Percentiles rank a stretch among this genome's conserved stretches.
These are phyloP conservation scores for Aspiorhynchus laticeps DNA, from an alignment of 2,113 vertebrate species.

Conservation along the genomic window DNA sequence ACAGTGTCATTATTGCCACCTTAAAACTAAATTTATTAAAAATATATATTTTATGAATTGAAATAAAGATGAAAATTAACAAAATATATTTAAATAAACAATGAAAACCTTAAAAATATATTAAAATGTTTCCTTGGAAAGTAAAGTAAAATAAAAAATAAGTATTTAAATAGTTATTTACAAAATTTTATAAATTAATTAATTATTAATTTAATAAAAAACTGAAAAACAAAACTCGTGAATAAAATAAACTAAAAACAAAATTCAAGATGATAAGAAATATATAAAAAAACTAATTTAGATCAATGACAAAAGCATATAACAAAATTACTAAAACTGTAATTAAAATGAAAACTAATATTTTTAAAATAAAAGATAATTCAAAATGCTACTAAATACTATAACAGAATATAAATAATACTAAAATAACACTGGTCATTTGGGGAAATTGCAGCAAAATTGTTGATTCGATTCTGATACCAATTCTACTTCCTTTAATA, in stretches of 20 bases:
- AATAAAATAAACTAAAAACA: not conserved
- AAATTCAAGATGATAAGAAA: no score
- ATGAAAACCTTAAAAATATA: not conserved
- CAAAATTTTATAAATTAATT: no score
- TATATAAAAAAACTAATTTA: not conserved
- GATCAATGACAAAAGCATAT: not conserved
- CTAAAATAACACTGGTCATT: not conserved
- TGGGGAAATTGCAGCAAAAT: not conserved
- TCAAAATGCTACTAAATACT: not conserved
- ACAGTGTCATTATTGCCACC: not conserved
- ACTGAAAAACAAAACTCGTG: not conserved
- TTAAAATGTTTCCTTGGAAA: not conserved
- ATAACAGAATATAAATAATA: not conserved
- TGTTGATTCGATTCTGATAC: not conserved
- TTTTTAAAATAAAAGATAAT: not conserved
- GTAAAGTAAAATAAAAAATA: not conserved
- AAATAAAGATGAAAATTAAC: not conserved
- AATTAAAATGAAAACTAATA: not conserved
- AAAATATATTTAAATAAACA: not conserved
- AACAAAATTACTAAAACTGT: not conserved
- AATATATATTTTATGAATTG: not conserved
- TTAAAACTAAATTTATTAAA: not conserved
- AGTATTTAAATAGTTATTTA: no score
- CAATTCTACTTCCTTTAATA: not conserved
- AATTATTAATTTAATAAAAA: no score